Evolutionary conservation across 2,113 vertebrate species (phyloP).

Genomic region (Proterorhinus semilunaris): DNA sequence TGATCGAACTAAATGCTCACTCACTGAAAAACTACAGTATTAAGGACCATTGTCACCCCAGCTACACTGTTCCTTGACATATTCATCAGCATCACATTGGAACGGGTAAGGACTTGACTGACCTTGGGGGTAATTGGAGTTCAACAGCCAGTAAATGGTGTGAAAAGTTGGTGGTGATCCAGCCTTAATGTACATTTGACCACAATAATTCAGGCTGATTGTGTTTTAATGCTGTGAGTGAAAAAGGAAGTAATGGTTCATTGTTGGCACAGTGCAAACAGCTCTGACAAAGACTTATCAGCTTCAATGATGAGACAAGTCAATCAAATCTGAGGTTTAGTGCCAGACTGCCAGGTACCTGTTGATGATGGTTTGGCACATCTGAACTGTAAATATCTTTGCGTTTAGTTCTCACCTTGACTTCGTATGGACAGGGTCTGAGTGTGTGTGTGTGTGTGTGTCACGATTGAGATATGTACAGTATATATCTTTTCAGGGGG

Average conservation of each 20-base stretch:
- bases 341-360: conserved; percentile 68
- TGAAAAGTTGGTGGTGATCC: conserved; percentile 58
- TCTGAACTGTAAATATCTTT: conserved; percentile 20
- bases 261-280: conserved; percentile 41
- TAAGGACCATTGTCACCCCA: neutral
- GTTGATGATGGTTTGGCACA: conserved; percentile 39
- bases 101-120: conserved; percentile 29
- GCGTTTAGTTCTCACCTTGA: too few relatives aligned
- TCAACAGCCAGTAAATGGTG: conserved; percentile 59
- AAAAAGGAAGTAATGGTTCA: conserved; percentile 55
- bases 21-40: neutral
- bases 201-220: conserved; percentile 67
- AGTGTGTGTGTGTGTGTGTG: too few relatives aligned
- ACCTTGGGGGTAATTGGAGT: conserved; percentile 58
- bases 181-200: conserved; percentile 53
- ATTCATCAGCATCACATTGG: conserved; percentile 13
- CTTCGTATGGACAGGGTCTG: too few relatives aligned
- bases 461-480: too few relatives aligned
- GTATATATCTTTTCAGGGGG: too few relatives aligned
- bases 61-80: neutral
- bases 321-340: conserved; percentile 47
- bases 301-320: conserved; percentile 56
- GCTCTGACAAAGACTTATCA: conserved; percentile 68
- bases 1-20: neutral
- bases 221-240: conserved; percentile 65